A percentile compares a stretch with the other conserved stretches of the same genome.
Conservation (phyloP, 2,888 invertebrate genomes). For the Drosophila infuscata region DNA sequence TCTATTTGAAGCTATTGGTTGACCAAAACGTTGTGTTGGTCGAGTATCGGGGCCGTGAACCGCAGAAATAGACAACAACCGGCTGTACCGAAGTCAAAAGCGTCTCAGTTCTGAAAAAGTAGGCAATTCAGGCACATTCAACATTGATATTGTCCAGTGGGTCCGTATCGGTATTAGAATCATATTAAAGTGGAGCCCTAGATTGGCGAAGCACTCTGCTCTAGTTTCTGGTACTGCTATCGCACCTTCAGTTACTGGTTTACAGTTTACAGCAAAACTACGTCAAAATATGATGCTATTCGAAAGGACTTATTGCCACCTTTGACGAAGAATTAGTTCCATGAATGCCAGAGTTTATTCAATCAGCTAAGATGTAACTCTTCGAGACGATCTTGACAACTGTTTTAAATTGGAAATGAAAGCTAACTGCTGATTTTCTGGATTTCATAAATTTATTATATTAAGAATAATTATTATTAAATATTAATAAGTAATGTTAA, state of each 20-base stretch:
- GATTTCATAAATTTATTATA: background rate
- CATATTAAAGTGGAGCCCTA: background rate
- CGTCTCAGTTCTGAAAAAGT: background rate
- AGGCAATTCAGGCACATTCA: background rate
- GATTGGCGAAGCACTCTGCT: background rate
- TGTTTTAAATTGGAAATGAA: background rate
- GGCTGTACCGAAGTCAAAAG: background rate
- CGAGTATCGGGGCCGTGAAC: constrained; percentile 39
- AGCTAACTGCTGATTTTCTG: background rate
- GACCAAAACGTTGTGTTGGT: constrained; percentile 45
- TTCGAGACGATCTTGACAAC: background rate
- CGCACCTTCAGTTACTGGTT: background rate
- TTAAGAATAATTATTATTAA: background rate
- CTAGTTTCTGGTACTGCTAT: constrained; percentile 6
- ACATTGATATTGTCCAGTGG: constrained; percentile 4
- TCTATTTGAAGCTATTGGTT: constrained; percentile 53
- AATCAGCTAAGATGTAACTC: background rate
- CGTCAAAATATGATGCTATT: constrained; percentile 22
- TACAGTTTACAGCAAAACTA: background rate
- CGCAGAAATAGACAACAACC: constrained; percentile 6
- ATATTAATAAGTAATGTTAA: too few relatives aligned
- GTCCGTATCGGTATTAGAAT: constrained; percentile 7
- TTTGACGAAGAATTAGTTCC: background rate
- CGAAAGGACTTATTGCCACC: constrained; percentile 1
- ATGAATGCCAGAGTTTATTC: constrained; percentile 15